phyloP scores from a whole-genome alignment of 2,113 vertebrate genomes.

The Seriola aureovittata region DNA sequence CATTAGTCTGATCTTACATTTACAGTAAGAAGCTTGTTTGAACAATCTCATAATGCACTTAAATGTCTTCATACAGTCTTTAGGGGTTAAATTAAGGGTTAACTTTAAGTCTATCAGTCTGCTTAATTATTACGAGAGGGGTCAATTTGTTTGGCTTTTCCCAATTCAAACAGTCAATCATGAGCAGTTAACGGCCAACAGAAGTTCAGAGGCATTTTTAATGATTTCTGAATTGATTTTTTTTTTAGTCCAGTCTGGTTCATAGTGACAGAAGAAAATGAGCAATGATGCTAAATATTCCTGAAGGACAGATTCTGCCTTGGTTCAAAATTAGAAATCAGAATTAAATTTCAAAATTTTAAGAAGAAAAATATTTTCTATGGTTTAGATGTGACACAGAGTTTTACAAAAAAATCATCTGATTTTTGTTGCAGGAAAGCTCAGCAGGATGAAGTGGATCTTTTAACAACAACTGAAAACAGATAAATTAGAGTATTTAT shows the following conservation, averaged over 20 bases:
- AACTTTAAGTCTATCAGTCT: neutral
- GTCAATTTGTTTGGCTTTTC: neutral
- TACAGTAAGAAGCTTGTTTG: conserved; percentile 58
- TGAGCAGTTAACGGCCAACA: too few species aligned
- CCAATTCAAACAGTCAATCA: neutral
- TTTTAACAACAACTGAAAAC: too few species aligned
- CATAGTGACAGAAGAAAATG: neutral
- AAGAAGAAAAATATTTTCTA: neutral
- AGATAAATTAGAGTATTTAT: too few species aligned
- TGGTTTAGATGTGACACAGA: neutral
- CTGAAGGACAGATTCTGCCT: neutral
- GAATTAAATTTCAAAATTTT: neutral
- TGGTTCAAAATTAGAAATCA: neutral
- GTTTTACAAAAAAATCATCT: too few species aligned
- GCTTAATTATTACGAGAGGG: neutral
- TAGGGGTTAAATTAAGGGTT: neutral
- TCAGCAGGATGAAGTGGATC: too few species aligned
- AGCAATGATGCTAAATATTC: neutral
- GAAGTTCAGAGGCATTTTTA: neutral
- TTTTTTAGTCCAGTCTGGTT: neutral
- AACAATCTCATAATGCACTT: conserved; percentile 43
- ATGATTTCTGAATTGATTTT: too few species aligned
- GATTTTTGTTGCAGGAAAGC: too few species aligned
- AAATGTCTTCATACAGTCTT: neutral
- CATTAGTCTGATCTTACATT: conserved; percentile 39